A percentile compares a stretch with the other conserved stretches of the same genome.
Evolutionary conservation across 2,113 vertebrate genomes (phyloP).

Genomic region (Heliornis fulica): DNA sequence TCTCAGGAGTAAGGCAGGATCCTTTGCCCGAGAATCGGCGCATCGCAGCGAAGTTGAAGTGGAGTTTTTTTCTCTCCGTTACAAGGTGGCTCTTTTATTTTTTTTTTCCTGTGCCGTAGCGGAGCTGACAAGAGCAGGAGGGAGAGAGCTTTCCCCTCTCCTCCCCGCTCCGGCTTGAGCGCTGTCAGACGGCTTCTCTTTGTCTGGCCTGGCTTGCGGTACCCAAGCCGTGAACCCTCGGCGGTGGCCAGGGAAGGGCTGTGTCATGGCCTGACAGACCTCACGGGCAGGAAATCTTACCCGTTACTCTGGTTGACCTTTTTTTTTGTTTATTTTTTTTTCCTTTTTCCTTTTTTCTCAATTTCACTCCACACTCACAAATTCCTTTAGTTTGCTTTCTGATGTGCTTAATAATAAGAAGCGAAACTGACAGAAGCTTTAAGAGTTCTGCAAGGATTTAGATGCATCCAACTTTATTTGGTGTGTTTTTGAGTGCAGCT

Average conservation of each 20-base stretch:
- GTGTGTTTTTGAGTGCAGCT: background rate
- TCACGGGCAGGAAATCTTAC: background rate
- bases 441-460: background rate
- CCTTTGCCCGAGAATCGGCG: background rate
- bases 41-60: background rate
- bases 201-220: constrained; percentile 13
- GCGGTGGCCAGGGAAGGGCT: background rate
- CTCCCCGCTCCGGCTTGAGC: background rate
- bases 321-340: background rate
- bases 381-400: background rate
- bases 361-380: background rate
- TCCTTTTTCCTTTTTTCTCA: too few relatives aligned
- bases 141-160: background rate
- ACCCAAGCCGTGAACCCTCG: background rate
- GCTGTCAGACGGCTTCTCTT: constrained; percentile 26
- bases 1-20: background rate
- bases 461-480: background rate
- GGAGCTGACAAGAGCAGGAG: background rate
- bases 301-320: background rate
- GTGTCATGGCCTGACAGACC: background rate
- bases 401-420: background rate
- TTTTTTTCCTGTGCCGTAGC: too few relatives aligned
- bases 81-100: background rate
- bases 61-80: background rate
- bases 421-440: background rate